phyloP scores from a whole-genome alignment of 2,113 vertebrate species.

The Corydoras maculifer region DNA sequence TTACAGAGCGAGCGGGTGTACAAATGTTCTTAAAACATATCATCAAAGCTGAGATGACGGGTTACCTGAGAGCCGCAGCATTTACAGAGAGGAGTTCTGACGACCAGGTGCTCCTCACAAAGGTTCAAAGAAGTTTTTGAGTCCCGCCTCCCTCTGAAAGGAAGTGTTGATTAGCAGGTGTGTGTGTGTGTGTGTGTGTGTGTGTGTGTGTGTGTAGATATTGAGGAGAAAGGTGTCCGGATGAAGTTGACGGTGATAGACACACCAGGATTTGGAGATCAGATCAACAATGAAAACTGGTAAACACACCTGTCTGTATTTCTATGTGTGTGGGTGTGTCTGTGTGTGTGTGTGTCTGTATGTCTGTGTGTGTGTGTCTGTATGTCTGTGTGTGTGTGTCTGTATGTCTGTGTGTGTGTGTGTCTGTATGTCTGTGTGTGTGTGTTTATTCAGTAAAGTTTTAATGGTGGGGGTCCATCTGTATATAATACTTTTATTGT shows the following conservation, averaged over 20 bases:
- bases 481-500: too few species aligned
- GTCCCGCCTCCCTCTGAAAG: background rate
- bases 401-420: too few species aligned
- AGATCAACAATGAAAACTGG: slow-evolving; percentile 99
- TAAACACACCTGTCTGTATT: slow-evolving; percentile 52
- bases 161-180: background rate
- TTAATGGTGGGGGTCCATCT: too few species aligned
- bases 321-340: background rate
- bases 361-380: background rate
- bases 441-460: too few species aligned
- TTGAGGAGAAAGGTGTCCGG: slow-evolving; percentile 94
- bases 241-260: slow-evolving; percentile 97
- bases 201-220: slow-evolving; percentile 63
- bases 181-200: background rate
- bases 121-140: too few species aligned
- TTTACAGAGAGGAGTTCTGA: too few species aligned
- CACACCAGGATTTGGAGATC: slow-evolving; percentile 94
- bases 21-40: too few species aligned
- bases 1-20: too few species aligned
- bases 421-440: slow-evolving; percentile 4
- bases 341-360: background rate
- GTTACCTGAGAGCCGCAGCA: too few species aligned
- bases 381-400: too few species aligned
- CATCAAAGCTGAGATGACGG: too few species aligned
- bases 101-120: too few species aligned